Conservation (phyloP, 2,888 invertebrate genomes). For the Thymelicus sylvestris region DNA sequence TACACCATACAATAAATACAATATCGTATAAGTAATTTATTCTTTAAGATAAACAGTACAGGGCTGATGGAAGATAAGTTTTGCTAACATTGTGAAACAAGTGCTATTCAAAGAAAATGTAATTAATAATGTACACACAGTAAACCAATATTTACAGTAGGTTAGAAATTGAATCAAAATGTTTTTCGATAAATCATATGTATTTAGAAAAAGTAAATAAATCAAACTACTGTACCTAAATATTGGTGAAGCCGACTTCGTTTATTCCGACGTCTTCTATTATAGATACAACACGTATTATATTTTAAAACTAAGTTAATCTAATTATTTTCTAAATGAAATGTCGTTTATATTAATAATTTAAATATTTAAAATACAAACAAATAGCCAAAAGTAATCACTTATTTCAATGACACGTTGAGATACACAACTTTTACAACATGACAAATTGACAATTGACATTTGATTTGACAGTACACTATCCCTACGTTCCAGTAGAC, state of each 20-base stretch:
- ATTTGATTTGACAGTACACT: too few species aligned
- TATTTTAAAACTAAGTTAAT: background rate
- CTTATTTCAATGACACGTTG: too few species aligned
- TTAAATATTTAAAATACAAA: too few species aligned
- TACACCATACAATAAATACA: too few species aligned
- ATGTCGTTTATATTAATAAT: too few species aligned
- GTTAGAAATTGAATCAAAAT: background rate
- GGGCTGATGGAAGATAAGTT: too few species aligned
- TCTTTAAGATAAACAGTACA: too few species aligned
- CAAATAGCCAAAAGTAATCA: background rate
- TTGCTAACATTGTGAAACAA: background rate
- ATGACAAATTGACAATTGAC: background rate
- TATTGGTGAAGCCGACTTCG: background rate
- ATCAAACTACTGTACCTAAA: too few species aligned
- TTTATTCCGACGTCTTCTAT: background rate
- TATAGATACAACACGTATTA: background rate
- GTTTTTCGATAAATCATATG: background rate
- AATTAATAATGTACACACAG: background rate
- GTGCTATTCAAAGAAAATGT: background rate
- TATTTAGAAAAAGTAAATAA: background rate
- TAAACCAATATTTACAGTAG: background rate
- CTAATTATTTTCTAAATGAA: background rate
- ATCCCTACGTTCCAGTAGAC: too few species aligned
- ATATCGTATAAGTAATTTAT: too few species aligned
- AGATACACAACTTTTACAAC: too few species aligned